A percentile compares a stretch with the other conserved stretches of the same genome.
Evolutionary conservation across 2,797 vertebrate genomes (phyloP).

Genomic region (Enteromius argenteus): DNA sequence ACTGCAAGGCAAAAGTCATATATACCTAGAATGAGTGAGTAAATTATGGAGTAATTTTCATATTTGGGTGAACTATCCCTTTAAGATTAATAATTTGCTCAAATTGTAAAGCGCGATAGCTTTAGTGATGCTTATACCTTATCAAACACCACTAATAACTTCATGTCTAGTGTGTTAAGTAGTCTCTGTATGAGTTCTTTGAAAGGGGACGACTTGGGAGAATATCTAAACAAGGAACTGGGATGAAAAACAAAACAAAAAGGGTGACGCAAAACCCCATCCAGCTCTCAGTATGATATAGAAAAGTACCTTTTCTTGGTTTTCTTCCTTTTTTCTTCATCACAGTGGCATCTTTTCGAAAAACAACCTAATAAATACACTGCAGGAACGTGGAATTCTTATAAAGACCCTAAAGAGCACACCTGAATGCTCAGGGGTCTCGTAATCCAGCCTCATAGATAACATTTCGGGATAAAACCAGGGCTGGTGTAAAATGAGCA

Average conservation of each 20-base stretch:
- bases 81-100: neutral
- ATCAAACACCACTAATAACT: neutral
- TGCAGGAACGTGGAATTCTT: constrained; percentile 55
- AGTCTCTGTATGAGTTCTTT: neutral
- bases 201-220: neutral
- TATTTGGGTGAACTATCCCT: neutral
- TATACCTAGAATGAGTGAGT: neutral
- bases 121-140: neutral
- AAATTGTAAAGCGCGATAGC: neutral
- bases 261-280: neutral
- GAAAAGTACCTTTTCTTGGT: neutral
- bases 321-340: neutral
- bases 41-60: neutral
- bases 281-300: neutral
- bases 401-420: constrained; percentile 64
- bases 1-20: neutral
- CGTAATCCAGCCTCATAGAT: constrained; percentile 20
- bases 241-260: neutral
- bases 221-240: neutral
- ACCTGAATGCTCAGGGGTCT: constrained; percentile 68
- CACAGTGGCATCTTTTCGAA: neutral
- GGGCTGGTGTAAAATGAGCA: constrained; percentile 24
- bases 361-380: constrained; percentile 44
- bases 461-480: constrained; percentile 16
- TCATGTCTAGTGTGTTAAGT: neutral